Evolutionary conservation across 2,888 invertebrate genomes (phyloP).

Genomic region (Poecilus cupreus): DNA sequence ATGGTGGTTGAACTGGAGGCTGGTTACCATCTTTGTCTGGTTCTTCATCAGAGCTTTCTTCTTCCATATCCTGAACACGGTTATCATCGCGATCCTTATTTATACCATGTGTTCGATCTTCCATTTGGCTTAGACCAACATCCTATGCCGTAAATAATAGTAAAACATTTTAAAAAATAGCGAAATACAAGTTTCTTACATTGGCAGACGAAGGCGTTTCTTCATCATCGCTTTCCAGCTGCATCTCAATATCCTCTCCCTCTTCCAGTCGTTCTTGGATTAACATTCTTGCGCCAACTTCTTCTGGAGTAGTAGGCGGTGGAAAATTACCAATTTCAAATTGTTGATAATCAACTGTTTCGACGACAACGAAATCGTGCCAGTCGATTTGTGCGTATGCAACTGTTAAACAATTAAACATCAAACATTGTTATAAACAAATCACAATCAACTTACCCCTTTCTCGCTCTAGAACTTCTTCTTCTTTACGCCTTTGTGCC

Average conservation of each 20-base stretch:
- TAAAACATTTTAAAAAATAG: slow-evolving; percentile 1
- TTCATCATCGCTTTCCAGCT: slow-evolving; percentile 88
- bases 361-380: slow-evolving; percentile 99
- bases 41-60: slow-evolving; percentile 86
- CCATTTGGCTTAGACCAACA: slow-evolving; percentile 80
- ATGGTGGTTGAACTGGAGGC: slow-evolving; percentile 76
- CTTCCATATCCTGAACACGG: slow-evolving; percentile 93
- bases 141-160: slow-evolving; percentile 65
- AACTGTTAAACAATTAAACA: slow-evolving; percentile 71
- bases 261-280: slow-evolving; percentile 90
- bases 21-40: slow-evolving; percentile 74
- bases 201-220: slow-evolving; percentile 67
- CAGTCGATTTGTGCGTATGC: slow-evolving; percentile 99
- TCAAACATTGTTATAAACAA: slow-evolving; percentile 1
- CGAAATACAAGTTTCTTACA: slow-evolving; percentile 10
- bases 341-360: slow-evolving; percentile 98
- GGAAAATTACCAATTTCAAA: slow-evolving; percentile 97
- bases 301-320: slow-evolving; percentile 97
- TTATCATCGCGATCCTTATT: slow-evolving; percentile 74
- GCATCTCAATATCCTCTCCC: slow-evolving; percentile 91
- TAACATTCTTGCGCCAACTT: slow-evolving; percentile 95
- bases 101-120: slow-evolving; percentile 76
- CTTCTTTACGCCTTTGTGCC: slow-evolving; percentile 92
- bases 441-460: slow-evolving; percentile 75
- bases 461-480: slow-evolving; percentile 96